Evolutionary conservation across 2,797 vertebrate species (phyloP), one percentile per base, ranked within the genome.

Genomic region (Catamblyrhynchus diadema): DNA sequence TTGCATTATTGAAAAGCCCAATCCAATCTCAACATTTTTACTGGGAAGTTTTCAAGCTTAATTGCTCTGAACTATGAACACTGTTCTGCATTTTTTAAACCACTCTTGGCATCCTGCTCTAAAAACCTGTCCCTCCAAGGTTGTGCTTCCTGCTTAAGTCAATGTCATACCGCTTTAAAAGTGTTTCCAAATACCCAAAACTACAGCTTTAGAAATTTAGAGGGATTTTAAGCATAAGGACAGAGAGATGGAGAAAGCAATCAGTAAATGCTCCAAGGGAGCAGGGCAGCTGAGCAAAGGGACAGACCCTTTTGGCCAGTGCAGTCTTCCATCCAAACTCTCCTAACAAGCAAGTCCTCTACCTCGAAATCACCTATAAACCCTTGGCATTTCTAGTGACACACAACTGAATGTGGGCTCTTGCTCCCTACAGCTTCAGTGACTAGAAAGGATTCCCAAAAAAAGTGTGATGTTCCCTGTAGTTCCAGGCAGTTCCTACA

Each of bases 211-310:
- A 65, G 37, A 79, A 75, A 69, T 69, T n/a, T 24, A 74, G 21
- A 80, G 28, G 24, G 59, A 90, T 42, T 83, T 44, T 12, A 88
- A 42, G 30, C 24, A 5, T 16, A 59, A 48, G 79, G 30, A 41
- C 12, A 32, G 16, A 72, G 10, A 48, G 15, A 27, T 9, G 12
- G 10, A 57, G 10, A 35, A 84, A 71, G 18, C 19, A 45, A 6
- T 13, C 35, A 33, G 18, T 16, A 75, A 66, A 41, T 2, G 7
- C 15, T 51, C 15, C 0, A 0, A 48, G 14, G 5, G 24, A 65
- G 22, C 10, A 57, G 9, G 12, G 14, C 12, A 18, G 10, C 16
- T 67, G 44, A 83, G 44, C 50, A 83, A 78, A 67, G 19, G 14
- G 33, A 27, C 12, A 82, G 32, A 86, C 10, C 7, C 8, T 59